A percentile compares a stretch with the other conserved stretches of the same genome.
Conservation (phyloP, 2,888 invertebrate genomes). For the Chloroclysta siterata region DNA sequence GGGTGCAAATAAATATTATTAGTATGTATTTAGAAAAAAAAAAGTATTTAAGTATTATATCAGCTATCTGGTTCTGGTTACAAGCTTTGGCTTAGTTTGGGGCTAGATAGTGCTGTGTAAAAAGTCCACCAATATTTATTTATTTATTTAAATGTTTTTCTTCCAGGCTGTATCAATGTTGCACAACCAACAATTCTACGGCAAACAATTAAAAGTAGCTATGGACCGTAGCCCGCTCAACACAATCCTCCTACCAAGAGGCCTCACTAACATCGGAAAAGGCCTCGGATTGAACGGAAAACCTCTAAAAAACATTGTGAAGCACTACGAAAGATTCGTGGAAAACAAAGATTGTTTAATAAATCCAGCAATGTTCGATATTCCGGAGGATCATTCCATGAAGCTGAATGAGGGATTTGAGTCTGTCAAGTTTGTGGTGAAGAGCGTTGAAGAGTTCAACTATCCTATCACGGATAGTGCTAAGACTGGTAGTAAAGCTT, state of each 20-base stretch:
- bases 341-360: slow-evolving; percentile 46
- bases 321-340: slow-evolving; percentile 59
- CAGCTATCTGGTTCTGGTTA: too few species aligned
- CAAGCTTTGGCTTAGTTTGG: too few species aligned
- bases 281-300: slow-evolving; percentile 63
- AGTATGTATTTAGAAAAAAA: too few species aligned
- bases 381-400: slow-evolving; percentile 11
- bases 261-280: slow-evolving; percentile 57
- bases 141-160: too few species aligned
- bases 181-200: slow-evolving; percentile 61
- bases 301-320: slow-evolving; percentile 58
- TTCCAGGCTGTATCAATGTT: slow-evolving; percentile 75
- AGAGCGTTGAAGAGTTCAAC: slow-evolving; percentile 29
- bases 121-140: too few species aligned
- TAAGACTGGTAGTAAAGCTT: neutral
- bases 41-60: too few species aligned
- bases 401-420: neutral
- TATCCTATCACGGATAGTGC: slow-evolving; percentile 6
- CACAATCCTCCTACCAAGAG: slow-evolving; percentile 61
- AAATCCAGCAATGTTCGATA: slow-evolving; percentile 45
- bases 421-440: slow-evolving; percentile 22
- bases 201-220: slow-evolving; percentile 53
- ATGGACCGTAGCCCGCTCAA: slow-evolving; percentile 51
- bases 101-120: too few species aligned
- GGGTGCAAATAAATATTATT: too few species aligned